These are phyloP conservation scores for Morbakka virulenta DNA, from an alignment of 30 jellyfish, hydroid and myxozoan species.

Conservation along the genomic window DNA sequence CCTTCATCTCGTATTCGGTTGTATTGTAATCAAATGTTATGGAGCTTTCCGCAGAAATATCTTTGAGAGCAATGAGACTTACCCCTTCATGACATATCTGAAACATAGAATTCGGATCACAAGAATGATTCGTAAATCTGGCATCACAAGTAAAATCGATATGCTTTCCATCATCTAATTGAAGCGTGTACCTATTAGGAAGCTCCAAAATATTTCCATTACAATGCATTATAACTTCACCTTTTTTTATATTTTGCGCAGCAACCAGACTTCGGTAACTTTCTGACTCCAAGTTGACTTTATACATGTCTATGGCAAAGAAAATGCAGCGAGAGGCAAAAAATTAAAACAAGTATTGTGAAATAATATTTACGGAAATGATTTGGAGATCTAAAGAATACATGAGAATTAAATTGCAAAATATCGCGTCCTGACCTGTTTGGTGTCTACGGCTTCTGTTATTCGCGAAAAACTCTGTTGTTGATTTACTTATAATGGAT, in stretches of 20 bases:
- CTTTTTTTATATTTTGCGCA: background rate
- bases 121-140: conserved; percentile 10
- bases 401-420: too few relatives aligned
- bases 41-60: background rate
- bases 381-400: too few relatives aligned
- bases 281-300: background rate
- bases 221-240: background rate
- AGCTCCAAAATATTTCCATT: background rate
- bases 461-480: too few relatives aligned
- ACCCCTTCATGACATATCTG: background rate
- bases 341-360: too few relatives aligned
- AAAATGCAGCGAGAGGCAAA: too few relatives aligned
- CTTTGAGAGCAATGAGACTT: background rate
- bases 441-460: too few relatives aligned
- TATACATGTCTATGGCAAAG: too few relatives aligned
- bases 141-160: background rate
- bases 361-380: too few relatives aligned
- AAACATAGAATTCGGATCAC: background rate
- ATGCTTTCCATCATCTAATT: background rate
- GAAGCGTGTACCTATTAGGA: background rate
- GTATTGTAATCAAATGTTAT: conserved; percentile 2
- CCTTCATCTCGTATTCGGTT: background rate
- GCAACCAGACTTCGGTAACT: background rate
- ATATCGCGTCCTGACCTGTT: too few relatives aligned
- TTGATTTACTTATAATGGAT: too few relatives aligned